Conservation (phyloP, 2,888 invertebrate genomes). For the Lepidocyrtinus sp. region DNA sequence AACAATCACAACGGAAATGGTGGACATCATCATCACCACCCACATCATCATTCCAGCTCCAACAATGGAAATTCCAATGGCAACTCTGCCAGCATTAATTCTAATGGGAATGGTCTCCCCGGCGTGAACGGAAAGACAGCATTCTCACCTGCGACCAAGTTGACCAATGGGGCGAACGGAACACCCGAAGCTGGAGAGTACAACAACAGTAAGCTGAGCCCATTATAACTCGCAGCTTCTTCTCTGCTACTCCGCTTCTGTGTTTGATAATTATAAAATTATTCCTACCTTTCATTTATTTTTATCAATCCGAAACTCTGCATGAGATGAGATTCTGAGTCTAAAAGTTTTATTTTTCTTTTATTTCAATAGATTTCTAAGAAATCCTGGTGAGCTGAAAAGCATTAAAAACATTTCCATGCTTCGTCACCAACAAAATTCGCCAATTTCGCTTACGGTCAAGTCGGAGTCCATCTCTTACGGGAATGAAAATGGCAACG, state of each 20-base stretch:
- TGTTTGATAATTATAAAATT: neutral
- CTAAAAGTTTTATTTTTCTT: neutral
- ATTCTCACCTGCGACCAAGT: slow-evolving; percentile 66
- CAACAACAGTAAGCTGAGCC: slow-evolving; percentile 70
- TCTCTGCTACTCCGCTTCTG: neutral
- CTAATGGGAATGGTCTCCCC: slow-evolving; percentile 44
- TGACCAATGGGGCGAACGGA: slow-evolving; percentile 56
- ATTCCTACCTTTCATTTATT: slow-evolving; percentile 93
- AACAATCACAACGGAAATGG: slow-evolving; percentile 42
- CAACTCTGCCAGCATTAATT: slow-evolving; percentile 19
- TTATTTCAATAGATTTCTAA: slow-evolving; percentile 81
- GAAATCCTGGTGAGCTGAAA: slow-evolving; percentile 93
- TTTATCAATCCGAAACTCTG: neutral
- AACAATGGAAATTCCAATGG: slow-evolving; percentile 48
- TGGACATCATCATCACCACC: slow-evolving; percentile 49
- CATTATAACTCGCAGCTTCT: too few species aligned
- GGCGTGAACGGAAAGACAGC: slow-evolving; percentile 60
- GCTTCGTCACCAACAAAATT: slow-evolving; percentile 80
- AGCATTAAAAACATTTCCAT: slow-evolving; percentile 94
- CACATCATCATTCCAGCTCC: slow-evolving; percentile 63
- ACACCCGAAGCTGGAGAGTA: slow-evolving; percentile 68
- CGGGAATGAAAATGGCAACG: slow-evolving; percentile 43
- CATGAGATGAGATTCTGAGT: too few species aligned
- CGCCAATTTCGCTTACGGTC: slow-evolving; percentile 67
- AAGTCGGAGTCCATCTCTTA: slow-evolving; percentile 63